Evolutionary conservation across 2,797 vertebrate species (phyloP).

Genomic region (Cossypha niveicapilla): DNA sequence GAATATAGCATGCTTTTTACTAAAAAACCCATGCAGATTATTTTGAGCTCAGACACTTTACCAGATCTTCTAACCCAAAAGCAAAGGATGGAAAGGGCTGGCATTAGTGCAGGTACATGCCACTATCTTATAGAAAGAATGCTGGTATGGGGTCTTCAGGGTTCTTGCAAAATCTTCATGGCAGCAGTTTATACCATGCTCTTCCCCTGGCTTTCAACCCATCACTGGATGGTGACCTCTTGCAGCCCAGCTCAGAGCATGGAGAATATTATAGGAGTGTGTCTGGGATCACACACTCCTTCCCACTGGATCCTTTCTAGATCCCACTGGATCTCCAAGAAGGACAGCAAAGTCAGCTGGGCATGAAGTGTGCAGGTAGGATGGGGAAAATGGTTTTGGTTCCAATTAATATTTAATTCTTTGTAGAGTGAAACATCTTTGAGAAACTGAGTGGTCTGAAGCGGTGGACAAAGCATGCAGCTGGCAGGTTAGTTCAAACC

Average conservation of each 20-base stretch:
- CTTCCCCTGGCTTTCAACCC: fast-evolving
- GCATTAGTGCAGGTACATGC: neutral
- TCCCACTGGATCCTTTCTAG: neutral
- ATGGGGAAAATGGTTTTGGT: neutral
- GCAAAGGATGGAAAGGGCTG: neutral
- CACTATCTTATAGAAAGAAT: neutral
- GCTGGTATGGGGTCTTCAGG: neutral
- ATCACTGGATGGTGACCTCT: neutral
- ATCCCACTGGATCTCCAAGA: neutral
- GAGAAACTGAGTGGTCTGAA: neutral
- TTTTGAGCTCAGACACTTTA: neutral
- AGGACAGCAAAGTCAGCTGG: neutral
- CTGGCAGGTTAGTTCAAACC: neutral
- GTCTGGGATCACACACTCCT: neutral
- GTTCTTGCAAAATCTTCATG: neutral
- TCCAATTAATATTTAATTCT: neutral
- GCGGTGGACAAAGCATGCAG: neutral
- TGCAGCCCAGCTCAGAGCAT: neutral
- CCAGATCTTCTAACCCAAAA: neutral
- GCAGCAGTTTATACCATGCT: neutral
- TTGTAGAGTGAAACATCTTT: neutral
- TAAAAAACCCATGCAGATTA: fast-evolving
- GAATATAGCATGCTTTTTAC: neutral
- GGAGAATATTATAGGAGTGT: neutral
- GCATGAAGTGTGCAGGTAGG: neutral